These are phyloP conservation scores for Gymnocephalus cernua DNA, from an alignment of 2,113 vertebrate genomes.

Conservation along the genomic window DNA sequence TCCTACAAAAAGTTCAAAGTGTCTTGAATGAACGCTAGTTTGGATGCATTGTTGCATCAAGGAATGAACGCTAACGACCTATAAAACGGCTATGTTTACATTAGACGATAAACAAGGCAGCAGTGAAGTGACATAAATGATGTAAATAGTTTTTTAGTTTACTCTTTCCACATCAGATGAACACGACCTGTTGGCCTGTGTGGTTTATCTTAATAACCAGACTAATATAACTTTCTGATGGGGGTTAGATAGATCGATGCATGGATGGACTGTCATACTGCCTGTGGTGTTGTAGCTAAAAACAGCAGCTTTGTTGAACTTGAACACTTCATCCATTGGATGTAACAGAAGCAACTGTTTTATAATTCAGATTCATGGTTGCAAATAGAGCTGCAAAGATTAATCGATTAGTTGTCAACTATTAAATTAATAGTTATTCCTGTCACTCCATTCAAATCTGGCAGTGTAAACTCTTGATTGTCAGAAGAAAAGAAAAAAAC, in stretches of 20 bases:
- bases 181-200: neutral
- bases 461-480: too few relatives aligned
- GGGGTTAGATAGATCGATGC: neutral
- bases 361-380: neutral
- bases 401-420: too few relatives aligned
- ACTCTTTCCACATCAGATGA: neutral
- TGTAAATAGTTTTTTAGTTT: neutral
- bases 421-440: too few relatives aligned
- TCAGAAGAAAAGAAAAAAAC: too few relatives aligned
- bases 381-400: too few relatives aligned
- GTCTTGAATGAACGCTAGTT: neutral
- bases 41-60: neutral
- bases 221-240: neutral
- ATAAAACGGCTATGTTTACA: conserved; percentile 1
- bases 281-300: neutral
- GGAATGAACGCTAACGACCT: neutral
- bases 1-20: neutral
- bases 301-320: neutral
- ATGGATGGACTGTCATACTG: conserved; percentile 4
- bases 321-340: neutral
- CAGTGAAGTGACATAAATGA: neutral
- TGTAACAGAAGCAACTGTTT: neutral
- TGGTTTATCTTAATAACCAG: neutral
- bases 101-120: neutral
- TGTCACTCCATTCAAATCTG: too few relatives aligned